Conservation (phyloP, 1,140 invertebrate genomes). For the Megathymus violae region DNA sequence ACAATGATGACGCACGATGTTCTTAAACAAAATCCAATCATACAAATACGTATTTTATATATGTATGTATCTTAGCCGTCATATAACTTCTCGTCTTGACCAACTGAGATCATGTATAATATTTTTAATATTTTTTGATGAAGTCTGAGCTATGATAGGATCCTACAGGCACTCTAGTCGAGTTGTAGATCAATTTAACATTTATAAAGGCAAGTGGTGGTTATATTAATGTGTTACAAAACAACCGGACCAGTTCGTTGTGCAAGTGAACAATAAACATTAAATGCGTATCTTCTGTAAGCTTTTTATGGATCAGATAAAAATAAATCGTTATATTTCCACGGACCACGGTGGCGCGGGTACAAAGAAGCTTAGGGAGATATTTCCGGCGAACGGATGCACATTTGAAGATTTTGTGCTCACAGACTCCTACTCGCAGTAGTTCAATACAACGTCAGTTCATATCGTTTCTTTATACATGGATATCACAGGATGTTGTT, state of each 20-base stretch:
- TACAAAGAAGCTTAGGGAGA: constrained; percentile 62
- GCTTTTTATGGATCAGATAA: constrained; percentile 22
- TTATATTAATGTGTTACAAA: too few species aligned
- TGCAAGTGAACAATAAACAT: constrained; percentile 4
- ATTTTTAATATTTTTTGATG: too few species aligned
- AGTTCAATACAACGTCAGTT: constrained; percentile 53
- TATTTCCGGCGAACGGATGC: constrained; percentile 62
- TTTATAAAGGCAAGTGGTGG: too few species aligned
- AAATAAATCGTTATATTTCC: constrained; percentile 39
- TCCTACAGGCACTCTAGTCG: too few species aligned
- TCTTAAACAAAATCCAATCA: too few species aligned
- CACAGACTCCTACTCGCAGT: constrained; percentile 57
- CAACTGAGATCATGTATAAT: too few species aligned
- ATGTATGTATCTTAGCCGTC: too few species aligned
- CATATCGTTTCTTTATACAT: constrained; percentile 53
- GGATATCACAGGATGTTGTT: constrained; percentile 42
- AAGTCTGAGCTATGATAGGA: too few species aligned
- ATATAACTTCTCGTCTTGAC: too few species aligned
- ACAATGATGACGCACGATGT: too few species aligned
- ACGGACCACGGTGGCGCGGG: constrained; percentile 51
- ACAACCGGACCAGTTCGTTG: too few species aligned
- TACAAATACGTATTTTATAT: constrained; percentile 12
- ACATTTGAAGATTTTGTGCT: constrained; percentile 75
- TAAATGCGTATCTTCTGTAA: constrained; percentile 14
- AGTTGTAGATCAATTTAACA: too few species aligned